Conservation (phyloP, 2,797 vertebrate species). For the Triplophysa yarkandensis region DNA sequence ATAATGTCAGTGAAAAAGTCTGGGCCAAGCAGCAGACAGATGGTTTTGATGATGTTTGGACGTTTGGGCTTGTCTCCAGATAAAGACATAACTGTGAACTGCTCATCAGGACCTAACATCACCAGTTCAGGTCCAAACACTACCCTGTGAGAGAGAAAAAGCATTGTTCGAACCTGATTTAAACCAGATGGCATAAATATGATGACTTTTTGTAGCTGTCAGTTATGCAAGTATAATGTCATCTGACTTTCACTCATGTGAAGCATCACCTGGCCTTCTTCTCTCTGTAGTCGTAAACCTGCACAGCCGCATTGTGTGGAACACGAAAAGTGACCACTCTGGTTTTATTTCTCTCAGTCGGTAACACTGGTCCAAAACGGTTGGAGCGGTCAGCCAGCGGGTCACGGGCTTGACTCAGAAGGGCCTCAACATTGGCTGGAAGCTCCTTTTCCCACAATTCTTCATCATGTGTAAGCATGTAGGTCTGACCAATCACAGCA, state of each 20-base stretch:
- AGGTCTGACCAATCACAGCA: slow-evolving; percentile 85
- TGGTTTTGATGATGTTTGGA: slow-evolving; percentile 81
- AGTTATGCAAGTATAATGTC: not conserved
- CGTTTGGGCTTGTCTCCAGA: slow-evolving; percentile 87
- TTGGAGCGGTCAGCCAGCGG: slow-evolving; percentile 78
- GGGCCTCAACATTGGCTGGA: slow-evolving; percentile 78
- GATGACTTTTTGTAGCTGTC: no score
- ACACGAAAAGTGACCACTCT: slow-evolving; percentile 83
- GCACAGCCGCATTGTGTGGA: slow-evolving; percentile 87
- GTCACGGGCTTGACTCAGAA: slow-evolving; percentile 74
- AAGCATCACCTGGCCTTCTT: slow-evolving; percentile 77
- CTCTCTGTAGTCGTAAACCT: slow-evolving; percentile 92
- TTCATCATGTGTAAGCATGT: slow-evolving; percentile 90
- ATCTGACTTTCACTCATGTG: not conserved
- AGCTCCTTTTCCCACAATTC: slow-evolving; percentile 89
- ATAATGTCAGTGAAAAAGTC: slow-evolving; percentile 92
- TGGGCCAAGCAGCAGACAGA: slow-evolving; percentile 88
- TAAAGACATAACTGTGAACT: slow-evolving; percentile 88
- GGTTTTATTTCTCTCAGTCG: slow-evolving; percentile 60
- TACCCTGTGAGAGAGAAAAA: slow-evolving; percentile 72
- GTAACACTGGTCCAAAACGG: accelerated
- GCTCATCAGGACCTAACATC: slow-evolving; percentile 88
- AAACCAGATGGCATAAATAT: no score
- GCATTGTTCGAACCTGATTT: no score
- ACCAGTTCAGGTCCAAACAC: slow-evolving; percentile 90